Base-by-base conservation (phyloP, 2,797 vertebrate genomes). In the Crocidura indochinensis region DNA sequence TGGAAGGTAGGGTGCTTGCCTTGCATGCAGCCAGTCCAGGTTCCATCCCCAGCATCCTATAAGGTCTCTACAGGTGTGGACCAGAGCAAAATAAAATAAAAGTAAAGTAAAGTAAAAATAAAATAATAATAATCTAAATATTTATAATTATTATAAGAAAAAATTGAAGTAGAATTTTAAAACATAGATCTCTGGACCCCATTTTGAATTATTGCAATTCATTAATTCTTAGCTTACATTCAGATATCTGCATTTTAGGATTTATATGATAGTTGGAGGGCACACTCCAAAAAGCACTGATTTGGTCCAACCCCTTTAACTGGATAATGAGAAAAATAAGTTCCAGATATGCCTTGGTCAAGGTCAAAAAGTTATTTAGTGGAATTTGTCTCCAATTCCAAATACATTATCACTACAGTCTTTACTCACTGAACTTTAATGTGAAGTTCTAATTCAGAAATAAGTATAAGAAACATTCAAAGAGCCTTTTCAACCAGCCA, bases 321-420 rank as follows among this genome's bases (percentile, higher is more conserved):
- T 74, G 19, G 46, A 74, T 81, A 67, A 82, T 31, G 27, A 71
- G 56, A 87, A 87, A 74, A 92, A 44, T 27, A 31, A 75, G 11
- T 27, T 19, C 44, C 2, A 27, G 56, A 64, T 29, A 67, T 65
- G 9, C 2, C n/a, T 60, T 76, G 68, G 68, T 85, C 38, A 62
- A 38, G 56, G 15, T 71, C 71, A 64, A 20, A 64, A 2, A n/a
- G 17, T 9, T 1, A 74, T 4, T 24, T 20, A 26, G 53, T 56
- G 51, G 60, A 64, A n/a, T 24, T 38, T 19, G 7, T n/a, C 47
- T 47, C 15, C 12, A 10, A 5, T 67, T 27, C 46, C 44, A 76
- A 38, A 4, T 8, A 8, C 26, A 78, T 22, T 81, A 26, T 26
- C 2, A 0, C 5, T 14, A 46, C 24, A 29, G 22, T 12, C 67